Evolutionary conservation across 2,113 vertebrate genomes (phyloP).

Genomic region (Zeus faber): DNA sequence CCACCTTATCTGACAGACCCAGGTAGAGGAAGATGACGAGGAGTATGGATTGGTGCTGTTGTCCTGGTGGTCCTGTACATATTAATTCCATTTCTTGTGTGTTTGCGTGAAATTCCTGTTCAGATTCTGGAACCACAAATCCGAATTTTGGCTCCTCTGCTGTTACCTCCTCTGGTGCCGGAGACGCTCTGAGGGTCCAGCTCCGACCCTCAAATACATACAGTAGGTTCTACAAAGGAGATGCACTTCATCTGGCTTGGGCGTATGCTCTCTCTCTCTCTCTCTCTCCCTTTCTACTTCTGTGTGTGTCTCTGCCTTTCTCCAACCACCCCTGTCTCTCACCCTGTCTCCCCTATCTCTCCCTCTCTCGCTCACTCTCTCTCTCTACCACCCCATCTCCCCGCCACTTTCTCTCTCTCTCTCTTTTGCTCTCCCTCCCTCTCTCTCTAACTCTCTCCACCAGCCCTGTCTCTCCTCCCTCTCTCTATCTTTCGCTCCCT

Average conservation of each 20-base stretch:
- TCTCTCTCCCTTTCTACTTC: no score
- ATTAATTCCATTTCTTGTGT: not conserved
- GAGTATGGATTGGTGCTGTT: not conserved
- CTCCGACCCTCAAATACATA: not conserved
- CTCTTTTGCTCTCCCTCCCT: no score
- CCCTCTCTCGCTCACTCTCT: no score
- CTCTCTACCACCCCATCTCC: no score
- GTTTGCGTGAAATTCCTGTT: not conserved
- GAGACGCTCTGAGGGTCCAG: not conserved
- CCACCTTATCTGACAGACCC: not conserved
- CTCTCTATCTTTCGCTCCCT: not conserved
- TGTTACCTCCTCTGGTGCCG: not conserved
- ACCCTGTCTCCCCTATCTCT: no score
- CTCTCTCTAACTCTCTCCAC: no score
- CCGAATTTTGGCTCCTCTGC: not conserved
- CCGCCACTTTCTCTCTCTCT: no score
- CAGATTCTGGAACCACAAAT: not conserved
- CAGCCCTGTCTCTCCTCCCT: not conserved
- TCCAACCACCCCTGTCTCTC: no score
- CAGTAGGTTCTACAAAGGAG: no score
- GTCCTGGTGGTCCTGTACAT: not conserved
- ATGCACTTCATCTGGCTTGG: no score
- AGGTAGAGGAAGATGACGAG: not conserved
- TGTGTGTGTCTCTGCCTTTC: no score
- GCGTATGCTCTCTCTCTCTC: no score